Percentiles rank a stretch among this genome's conserved stretches.
Conservation (phyloP, 2,113 vertebrate genomes). For the Aspiorhynchus laticeps region DNA sequence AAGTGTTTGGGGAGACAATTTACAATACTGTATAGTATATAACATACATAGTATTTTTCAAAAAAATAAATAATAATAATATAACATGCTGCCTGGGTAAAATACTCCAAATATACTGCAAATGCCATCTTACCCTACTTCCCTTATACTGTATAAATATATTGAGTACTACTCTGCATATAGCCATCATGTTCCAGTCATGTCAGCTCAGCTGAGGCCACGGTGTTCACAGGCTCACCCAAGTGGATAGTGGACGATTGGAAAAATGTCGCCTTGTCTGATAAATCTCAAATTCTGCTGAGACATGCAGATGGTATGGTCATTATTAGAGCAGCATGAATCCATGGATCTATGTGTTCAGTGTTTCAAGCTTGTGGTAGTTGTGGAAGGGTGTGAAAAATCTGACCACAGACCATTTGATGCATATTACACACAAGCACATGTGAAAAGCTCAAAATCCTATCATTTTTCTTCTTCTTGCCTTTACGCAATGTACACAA, state of each 20-base stretch:
- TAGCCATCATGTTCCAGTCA: neutral
- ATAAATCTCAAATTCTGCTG: neutral
- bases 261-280: neutral
- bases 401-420: neutral
- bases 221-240: neutral
- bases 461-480: no score
- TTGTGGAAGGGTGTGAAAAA: no score
- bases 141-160: no score
- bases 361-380: neutral
- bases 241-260: neutral
- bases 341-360: neutral
- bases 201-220: neutral
- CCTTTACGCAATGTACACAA: no score
- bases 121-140: no score
- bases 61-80: no score
- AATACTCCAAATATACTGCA: no score
- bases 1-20: no score
- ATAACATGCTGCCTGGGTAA: no score
- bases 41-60: no score
- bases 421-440: neutral
- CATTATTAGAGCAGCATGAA: neutral
- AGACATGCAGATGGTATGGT: neutral
- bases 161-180: no score
- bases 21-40: no score
- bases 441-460: neutral